Evolutionary conservation across 2,888 invertebrate genomes (phyloP).

Genomic region (Ditylenchus weischeri): DNA sequence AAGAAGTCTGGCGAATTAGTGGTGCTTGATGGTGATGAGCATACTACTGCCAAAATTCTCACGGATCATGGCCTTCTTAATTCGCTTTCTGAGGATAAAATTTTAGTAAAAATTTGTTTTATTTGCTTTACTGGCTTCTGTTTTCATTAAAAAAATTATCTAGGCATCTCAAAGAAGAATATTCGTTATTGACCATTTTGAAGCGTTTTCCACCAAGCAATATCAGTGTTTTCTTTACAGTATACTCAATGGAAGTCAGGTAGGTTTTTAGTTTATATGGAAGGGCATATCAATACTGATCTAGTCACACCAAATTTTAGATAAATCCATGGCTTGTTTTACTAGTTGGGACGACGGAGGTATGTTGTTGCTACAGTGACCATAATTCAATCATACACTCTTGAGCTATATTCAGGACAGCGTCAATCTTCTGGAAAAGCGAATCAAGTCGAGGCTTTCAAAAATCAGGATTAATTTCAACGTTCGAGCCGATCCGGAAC

Average conservation of each 20-base stretch:
- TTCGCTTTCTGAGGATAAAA: not conserved
- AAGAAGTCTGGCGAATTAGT: not conserved
- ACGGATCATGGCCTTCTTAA: not conserved
- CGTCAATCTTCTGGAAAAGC: slow-evolving; percentile 15
- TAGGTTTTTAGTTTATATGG: no score
- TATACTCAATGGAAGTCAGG: slow-evolving; percentile 20
- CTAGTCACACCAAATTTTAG: no score
- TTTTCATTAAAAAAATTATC: not conserved
- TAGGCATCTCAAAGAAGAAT: not conserved
- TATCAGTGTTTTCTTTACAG: slow-evolving; percentile 23
- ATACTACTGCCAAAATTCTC: slow-evolving; percentile 8
- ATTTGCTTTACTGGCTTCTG: no score
- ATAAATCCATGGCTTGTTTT: slow-evolving; percentile 24
- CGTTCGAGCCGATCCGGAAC: slow-evolving; percentile 12
- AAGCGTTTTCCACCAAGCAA: slow-evolving; percentile 18
- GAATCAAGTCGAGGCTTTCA: slow-evolving; percentile 21
- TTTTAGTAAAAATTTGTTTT: no score
- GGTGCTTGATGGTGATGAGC: slow-evolving; percentile 11
- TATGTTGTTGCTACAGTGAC: not conserved
- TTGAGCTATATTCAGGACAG: slow-evolving; percentile 8
- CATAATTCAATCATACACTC: not conserved
- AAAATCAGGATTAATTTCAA: slow-evolving; percentile 15
- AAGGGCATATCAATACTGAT: no score
- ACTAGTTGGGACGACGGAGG: slow-evolving; percentile 21
- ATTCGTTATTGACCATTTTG: slow-evolving; percentile 23